These are phyloP conservation scores for Ariolimax columbianus DNA, from an alignment of 2,888 invertebrate species.

Conservation along the genomic window DNA sequence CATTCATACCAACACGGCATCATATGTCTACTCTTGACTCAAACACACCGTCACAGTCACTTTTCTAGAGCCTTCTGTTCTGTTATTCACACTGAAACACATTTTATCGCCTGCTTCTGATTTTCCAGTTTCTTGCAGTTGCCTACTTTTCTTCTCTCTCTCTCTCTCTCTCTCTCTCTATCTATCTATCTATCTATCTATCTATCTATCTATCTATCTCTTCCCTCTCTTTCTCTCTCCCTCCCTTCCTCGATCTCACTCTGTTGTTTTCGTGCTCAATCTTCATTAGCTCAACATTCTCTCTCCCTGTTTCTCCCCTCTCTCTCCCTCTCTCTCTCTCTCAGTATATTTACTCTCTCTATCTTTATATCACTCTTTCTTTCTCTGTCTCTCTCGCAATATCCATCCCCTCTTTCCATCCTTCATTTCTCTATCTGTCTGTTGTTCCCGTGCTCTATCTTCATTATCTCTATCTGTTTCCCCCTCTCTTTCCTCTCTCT, in stretches of 20 bases:
- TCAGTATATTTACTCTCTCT: background rate
- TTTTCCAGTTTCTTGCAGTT: background rate
- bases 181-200: conserved; percentile 5
- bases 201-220: background rate
- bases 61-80: too few relatives aligned
- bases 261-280: background rate
- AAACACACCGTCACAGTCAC: too few relatives aligned
- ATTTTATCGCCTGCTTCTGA: background rate
- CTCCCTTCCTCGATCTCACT: background rate
- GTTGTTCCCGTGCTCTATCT: background rate
- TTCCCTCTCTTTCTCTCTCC: background rate
- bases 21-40: too few relatives aligned
- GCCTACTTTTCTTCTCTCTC: conserved; percentile 12
- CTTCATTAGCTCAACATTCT: background rate
- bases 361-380: too few relatives aligned
- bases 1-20: too few relatives aligned
- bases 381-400: background rate
- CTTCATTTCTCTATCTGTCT: too few relatives aligned
- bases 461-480: background rate
- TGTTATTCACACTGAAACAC: too few relatives aligned
- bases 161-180: background rate
- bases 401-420: too few relatives aligned
- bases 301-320: background rate
- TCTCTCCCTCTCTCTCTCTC: background rate
- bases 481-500: background rate